Evolutionary conservation across 2,113 vertebrate species (phyloP).

Genomic region (Centrocercus urophasianus): DNA sequence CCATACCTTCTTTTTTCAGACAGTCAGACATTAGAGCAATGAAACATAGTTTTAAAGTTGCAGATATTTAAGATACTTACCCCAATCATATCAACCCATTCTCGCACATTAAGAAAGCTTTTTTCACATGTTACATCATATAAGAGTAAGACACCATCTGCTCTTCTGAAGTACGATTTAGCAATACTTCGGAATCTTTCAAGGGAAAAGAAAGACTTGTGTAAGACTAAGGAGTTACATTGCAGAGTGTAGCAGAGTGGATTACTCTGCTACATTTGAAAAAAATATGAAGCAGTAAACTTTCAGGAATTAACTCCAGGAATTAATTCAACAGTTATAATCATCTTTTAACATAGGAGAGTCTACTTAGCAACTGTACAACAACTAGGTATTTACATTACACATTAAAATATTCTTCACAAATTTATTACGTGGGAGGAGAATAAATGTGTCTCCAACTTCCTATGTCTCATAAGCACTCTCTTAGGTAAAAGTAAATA

Average conservation of each 20-base stretch:
- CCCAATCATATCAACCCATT: conserved; percentile 97
- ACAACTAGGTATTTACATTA: not conserved
- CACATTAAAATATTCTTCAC: not conserved
- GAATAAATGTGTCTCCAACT: not conserved
- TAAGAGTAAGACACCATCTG: conserved; percentile 92
- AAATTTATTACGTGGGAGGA: not conserved
- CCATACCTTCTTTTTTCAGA: not conserved
- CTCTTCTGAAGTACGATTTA: conserved; percentile 95
- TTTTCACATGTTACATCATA: conserved; percentile 94
- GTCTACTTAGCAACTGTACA: not conserved
- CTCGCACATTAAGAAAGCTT: conserved; percentile 92
- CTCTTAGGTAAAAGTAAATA: not conserved
- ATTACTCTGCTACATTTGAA: not conserved
- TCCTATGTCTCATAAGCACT: not conserved
- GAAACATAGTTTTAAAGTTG: not conserved
- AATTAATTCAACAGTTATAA: not conserved
- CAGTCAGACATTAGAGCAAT: not conserved
- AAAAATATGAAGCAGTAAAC: not conserved
- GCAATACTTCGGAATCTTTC: conserved; percentile 94
- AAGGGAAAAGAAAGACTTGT: not conserved
- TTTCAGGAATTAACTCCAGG: not conserved
- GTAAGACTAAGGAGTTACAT: not conserved
- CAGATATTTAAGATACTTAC: conserved; percentile 74
- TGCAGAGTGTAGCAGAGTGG: not conserved
- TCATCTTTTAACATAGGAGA: not conserved